Conservation (phyloP, 1,140 invertebrate species). For the Oedothorax gibbosus region DNA sequence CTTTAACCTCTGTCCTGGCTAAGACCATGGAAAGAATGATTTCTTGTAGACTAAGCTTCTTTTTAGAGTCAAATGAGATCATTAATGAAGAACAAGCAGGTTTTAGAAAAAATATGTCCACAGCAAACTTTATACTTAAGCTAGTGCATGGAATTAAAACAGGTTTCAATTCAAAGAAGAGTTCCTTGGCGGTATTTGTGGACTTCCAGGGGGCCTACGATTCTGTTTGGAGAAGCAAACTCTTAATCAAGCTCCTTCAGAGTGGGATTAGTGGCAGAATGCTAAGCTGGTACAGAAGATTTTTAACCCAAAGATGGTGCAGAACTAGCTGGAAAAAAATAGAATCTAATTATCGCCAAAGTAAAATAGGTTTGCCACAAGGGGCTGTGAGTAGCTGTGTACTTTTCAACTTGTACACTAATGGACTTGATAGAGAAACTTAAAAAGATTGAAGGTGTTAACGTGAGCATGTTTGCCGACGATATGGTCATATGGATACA, state of each 20-base stretch:
- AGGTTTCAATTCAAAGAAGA: neutral
- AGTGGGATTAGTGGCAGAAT: neutral
- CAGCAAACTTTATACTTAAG: neutral
- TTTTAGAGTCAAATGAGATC: neutral
- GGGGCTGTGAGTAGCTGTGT: slow-evolving; percentile 12
- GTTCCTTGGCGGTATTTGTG: neutral
- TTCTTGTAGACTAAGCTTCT: neutral
- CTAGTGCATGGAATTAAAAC: neutral
- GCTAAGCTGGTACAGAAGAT: slow-evolving; percentile 4
- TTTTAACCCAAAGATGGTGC: slow-evolving; percentile 2
- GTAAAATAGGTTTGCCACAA: slow-evolving; percentile 10
- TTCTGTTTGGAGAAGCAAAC: slow-evolving; percentile 17
- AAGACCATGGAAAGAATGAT: neutral
- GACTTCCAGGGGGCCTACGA: neutral
- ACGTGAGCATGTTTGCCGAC: slow-evolving; percentile 19
- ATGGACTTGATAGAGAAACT: neutral
- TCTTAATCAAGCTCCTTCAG: neutral
- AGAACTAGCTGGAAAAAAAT: neutral
- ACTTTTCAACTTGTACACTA: slow-evolving; percentile 10
- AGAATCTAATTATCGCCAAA: neutral
- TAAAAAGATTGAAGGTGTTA: neutral
- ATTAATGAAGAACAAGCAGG: neutral
- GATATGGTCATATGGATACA: slow-evolving; percentile 30
- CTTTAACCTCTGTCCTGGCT: no score
- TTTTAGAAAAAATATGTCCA: neutral